These are phyloP conservation scores for Dendroctonus valens DNA, from an alignment of 1,140 invertebrate species.

Conservation along the genomic window DNA sequence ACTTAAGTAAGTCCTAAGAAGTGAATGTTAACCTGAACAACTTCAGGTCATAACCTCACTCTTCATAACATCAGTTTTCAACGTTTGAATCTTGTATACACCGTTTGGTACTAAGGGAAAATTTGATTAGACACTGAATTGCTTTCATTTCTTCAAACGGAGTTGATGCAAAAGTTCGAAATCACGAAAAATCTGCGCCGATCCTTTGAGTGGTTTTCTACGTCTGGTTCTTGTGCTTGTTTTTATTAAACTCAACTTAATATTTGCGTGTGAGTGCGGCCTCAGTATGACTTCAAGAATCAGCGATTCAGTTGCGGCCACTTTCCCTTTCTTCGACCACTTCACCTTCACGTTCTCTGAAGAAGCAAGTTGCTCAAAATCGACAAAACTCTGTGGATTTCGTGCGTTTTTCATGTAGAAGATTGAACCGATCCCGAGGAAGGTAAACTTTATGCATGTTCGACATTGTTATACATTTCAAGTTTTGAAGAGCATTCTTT, in stretches of 20 bases:
- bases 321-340: not conserved
- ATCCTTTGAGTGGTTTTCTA: not conserved
- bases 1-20: not conserved
- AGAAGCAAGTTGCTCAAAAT: too few relatives aligned
- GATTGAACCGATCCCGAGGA: too few relatives aligned
- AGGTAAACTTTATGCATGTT: too few relatives aligned
- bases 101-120: not conserved
- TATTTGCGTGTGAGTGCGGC: too few relatives aligned
- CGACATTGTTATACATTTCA: too few relatives aligned
- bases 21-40: not conserved
- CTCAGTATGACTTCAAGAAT: not conserved
- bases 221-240: not conserved
- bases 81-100: not conserved
- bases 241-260: not conserved
- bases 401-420: too few relatives aligned
- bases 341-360: too few relatives aligned
- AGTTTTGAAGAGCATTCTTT: too few relatives aligned
- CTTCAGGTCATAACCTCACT: not conserved
- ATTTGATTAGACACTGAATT: too few relatives aligned
- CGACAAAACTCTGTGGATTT: too few relatives aligned
- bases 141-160: slow-evolving; percentile 1
- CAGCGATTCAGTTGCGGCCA: not conserved
- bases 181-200: not conserved
- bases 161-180: not conserved
- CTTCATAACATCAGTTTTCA: not conserved